These are phyloP conservation scores for Ypsolopha sequella DNA, from an alignment of 2,888 invertebrate genomes.

Conservation along the genomic window DNA sequence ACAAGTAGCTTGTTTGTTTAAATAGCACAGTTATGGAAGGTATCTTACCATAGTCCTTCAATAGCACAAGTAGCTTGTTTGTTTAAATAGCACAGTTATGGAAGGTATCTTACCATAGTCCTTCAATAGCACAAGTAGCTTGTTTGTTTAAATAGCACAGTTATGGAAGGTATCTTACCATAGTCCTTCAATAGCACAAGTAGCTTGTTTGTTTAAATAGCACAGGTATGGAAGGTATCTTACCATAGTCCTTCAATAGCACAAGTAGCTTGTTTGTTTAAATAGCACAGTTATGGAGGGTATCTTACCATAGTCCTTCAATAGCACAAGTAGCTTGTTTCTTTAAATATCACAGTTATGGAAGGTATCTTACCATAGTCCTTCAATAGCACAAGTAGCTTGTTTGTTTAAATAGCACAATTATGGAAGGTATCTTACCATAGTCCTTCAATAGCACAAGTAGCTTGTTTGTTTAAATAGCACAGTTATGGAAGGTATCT, in stretches of 20 bases:
- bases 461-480: too few relatives aligned
- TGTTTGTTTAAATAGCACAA: slow-evolving; percentile 19
- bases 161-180: too few relatives aligned
- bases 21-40: too few relatives aligned
- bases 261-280: slow-evolving; percentile 53
- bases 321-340: slow-evolving; percentile 57
- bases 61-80: slow-evolving; percentile 57
- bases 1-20: slow-evolving; percentile 53
- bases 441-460: too few relatives aligned
- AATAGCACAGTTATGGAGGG: too few relatives aligned
- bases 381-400: slow-evolving; percentile 64
- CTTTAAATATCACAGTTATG: too few relatives aligned
- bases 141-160: too few relatives aligned
- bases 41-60: slow-evolving; percentile 71
- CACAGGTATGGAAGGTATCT: too few relatives aligned
- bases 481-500: too few relatives aligned
- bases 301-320: slow-evolving; percentile 71
- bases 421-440: too few relatives aligned
- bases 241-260: slow-evolving; percentile 71
- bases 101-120: slow-evolving; percentile 72
- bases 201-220: slow-evolving; percentile 44
- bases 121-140: slow-evolving; percentile 64
- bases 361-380: slow-evolving; percentile 72
- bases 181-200: slow-evolving; percentile 65
- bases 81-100: too few relatives aligned